Evolutionary conservation across 2,797 vertebrate genomes (phyloP), one percentile per base, ranked within the genome.

Genomic region (Alosa sapidissima): DNA sequence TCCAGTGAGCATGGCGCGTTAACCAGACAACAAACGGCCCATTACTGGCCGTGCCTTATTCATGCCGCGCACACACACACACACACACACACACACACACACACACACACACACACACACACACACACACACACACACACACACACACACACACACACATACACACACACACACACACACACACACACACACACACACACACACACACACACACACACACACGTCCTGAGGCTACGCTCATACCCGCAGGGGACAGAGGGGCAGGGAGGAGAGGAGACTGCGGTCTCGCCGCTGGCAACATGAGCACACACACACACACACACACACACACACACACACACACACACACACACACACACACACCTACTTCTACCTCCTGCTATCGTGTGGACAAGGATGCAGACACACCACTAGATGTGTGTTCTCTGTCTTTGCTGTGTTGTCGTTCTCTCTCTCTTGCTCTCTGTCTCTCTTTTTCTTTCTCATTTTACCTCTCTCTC

Each of bases 41-140:
- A 51, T 87, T 88, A 87, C 68, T 48, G 75, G 81, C 81, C 28
- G 10, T 62, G 9, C 45, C 16, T 21, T 83, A 86, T 89, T 84
- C 86, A 84, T 24, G 49, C 72, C 65, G 41, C 52, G 36, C 72
- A 36, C 72, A 11, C 72, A 36, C 72, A 36, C 33, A 36, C 72
- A 36, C 72, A 36, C 72, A 36, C 72, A 36, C 41, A 19, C 41
- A 19, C 75, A 41, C 75, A 41, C 75, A 41, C 75, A 41, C 75
- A 41, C 14, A 19, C 75, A 41, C 28, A 16, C 36, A 14, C 4
- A 21, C 28, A 60, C 36, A 83, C 82, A 83, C 82, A 60, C 82
- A 83, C 33, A 60, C 54, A 83, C 55, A 47, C 54, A n/a, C 51
- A 62, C 82, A 62, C 82, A 60, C 81, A 60, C 14, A 52, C 81